A percentile compares a stretch with the other conserved stretches of the same genome.
Conservation (phyloP, 2,113 vertebrate genomes). For the Barnardius zonarius region DNA sequence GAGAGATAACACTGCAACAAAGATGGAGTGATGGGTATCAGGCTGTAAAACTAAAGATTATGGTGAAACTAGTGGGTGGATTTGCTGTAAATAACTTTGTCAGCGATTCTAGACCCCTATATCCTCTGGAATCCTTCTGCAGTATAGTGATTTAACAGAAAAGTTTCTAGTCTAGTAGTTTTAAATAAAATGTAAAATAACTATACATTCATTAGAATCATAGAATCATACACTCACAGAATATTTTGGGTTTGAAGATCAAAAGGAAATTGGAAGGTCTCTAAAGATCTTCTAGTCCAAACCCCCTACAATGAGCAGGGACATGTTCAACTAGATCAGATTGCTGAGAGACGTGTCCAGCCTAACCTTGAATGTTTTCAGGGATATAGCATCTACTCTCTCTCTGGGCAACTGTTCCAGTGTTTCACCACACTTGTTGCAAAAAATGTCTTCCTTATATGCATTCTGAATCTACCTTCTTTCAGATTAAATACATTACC, state of each 20-base stretch:
- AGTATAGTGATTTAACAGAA: neutral
- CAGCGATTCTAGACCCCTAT: neutral
- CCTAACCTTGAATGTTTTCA: neutral
- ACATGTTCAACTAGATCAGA: neutral
- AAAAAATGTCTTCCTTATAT: neutral
- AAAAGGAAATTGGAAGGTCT: neutral
- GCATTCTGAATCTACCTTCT: neutral
- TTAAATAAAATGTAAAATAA: neutral
- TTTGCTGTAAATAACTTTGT: neutral
- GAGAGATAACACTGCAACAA: neutral
- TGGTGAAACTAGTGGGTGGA: neutral
- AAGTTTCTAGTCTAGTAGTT: neutral
- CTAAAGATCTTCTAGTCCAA: neutral
- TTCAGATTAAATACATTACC: neutral
- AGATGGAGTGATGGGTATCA: neutral
- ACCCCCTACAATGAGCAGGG: neutral
- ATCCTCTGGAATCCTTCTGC: neutral
- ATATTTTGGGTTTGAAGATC: neutral
- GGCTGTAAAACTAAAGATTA: neutral
- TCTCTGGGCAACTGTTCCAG: neutral
- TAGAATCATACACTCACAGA: neutral
- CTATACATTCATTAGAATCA: neutral
- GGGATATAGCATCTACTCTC: rapidly evolving
- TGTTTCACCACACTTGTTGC: neutral
- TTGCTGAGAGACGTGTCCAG: neutral